phyloP scores from a whole-genome alignment of 1,140 invertebrate species.

The Oryctes rhinoceros region DNA sequence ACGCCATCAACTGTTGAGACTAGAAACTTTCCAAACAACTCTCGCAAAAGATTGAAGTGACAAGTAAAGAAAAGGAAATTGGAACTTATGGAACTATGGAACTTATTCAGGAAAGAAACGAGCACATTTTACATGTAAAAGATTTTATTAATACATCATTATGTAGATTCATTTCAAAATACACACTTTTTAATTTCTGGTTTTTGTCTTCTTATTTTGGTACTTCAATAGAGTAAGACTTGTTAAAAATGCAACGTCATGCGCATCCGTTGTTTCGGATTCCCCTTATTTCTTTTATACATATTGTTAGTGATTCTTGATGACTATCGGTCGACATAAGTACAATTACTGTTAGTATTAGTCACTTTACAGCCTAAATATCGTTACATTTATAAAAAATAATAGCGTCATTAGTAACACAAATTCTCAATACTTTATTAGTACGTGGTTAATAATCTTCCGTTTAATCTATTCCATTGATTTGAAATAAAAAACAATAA shows the following conservation, averaged over 20 bases:
- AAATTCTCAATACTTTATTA: not conserved
- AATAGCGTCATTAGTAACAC: conserved; percentile 26
- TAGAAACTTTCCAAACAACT: too few species aligned
- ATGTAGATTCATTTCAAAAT: conserved; percentile 34
- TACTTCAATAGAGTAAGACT: conserved; percentile 21
- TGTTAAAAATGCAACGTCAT: conserved; percentile 21
- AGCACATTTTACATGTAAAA: conserved; percentile 12
- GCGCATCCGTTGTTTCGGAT: not conserved
- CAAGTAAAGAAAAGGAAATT: not conserved
- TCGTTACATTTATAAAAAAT: conserved; percentile 29
- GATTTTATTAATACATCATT: conserved; percentile 33
- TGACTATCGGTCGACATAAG: not conserved
- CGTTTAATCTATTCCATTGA: not conserved
- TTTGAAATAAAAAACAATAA: not conserved
- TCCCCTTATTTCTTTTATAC: not conserved
- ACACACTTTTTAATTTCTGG: conserved; percentile 10
- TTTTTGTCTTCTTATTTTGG: not conserved
- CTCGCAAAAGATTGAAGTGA: not conserved
- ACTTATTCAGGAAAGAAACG: not conserved
- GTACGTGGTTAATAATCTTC: not conserved
- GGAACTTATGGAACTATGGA: not conserved
- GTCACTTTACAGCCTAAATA: conserved; percentile 11
- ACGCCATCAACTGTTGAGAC: too few species aligned
- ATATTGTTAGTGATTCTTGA: not conserved
- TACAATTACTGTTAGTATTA: not conserved